These are phyloP conservation scores for Perdita meconis DNA, from an alignment of 2,888 invertebrate species.

Conservation along the genomic window DNA sequence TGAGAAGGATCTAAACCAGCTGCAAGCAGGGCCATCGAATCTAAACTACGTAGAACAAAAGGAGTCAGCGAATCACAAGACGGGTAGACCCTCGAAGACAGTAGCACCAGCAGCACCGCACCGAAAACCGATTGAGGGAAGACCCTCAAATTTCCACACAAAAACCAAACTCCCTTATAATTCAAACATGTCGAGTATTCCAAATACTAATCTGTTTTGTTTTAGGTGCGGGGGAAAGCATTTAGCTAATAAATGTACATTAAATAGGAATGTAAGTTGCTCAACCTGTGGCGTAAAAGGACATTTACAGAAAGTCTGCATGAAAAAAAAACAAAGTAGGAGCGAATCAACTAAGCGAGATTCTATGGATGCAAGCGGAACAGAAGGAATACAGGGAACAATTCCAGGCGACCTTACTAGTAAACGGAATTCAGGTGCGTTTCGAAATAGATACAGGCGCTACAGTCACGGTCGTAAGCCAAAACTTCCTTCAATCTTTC, in stretches of 20 bases:
- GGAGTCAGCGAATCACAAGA: too few species aligned
- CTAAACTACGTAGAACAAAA: too few species aligned
- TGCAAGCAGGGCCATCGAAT: too few species aligned
- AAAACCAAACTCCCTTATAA: too few species aligned
- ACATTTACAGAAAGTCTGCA: too few species aligned
- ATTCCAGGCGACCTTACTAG: background rate
- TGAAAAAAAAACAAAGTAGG: background rate
- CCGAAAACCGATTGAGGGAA: too few species aligned
- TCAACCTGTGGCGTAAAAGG: background rate
- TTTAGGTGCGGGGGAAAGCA: slow-evolving; percentile 5
- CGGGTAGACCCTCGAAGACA: too few species aligned
- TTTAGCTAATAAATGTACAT: background rate
- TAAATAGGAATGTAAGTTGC: background rate
- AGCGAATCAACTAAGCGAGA: too few species aligned
- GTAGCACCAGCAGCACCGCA: too few species aligned
- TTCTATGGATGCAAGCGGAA: background rate
- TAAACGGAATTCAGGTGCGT: background rate
- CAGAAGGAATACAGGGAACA: background rate
- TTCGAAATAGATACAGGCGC: slow-evolving; percentile 13
- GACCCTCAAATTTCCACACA: too few species aligned
- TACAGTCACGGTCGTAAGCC: slow-evolving; percentile 2
- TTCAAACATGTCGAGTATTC: too few species aligned
- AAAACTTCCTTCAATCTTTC: background rate
- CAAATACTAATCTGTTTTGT: too few species aligned
- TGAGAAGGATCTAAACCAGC: background rate